These are phyloP conservation scores for Phrynocephalus forsythii DNA, from an alignment of 2,797 vertebrate species.

Conservation along the genomic window DNA sequence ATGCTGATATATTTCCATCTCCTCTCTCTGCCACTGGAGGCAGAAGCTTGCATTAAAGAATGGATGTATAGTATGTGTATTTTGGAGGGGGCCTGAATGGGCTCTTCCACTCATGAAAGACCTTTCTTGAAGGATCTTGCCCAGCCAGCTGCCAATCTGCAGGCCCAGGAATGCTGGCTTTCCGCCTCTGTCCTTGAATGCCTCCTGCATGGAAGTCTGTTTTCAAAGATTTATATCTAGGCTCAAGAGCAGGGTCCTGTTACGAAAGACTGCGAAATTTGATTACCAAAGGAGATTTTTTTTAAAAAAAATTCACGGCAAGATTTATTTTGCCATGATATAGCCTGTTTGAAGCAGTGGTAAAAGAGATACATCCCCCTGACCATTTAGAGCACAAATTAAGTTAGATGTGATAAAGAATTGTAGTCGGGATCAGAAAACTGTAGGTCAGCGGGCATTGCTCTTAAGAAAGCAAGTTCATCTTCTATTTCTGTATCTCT, in stretches of 20 bases:
- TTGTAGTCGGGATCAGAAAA: constrained; percentile 33
- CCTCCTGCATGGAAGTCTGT: background rate
- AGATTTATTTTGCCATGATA: constrained; percentile 61
- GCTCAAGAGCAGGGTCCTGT: constrained; percentile 49
- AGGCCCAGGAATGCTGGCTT: too few relatives aligned
- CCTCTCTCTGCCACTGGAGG: background rate
- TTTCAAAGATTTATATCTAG: background rate
- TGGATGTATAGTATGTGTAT: too few relatives aligned
- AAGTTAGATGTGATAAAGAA: background rate
- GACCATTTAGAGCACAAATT: background rate
- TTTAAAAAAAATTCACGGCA: constrained; percentile 8
- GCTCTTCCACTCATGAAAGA: too few relatives aligned
- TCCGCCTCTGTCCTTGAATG: background rate
- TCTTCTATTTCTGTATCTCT: constrained; percentile 62
- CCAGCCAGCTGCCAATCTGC: too few relatives aligned
- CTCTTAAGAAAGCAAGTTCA: constrained; percentile 55
- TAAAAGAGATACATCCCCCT: constrained; percentile 10
- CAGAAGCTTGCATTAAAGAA: too few relatives aligned
- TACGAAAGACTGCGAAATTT: constrained; percentile 49
- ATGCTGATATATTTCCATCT: background rate
- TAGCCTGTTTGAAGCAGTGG: constrained; percentile 33
- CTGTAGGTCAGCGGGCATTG: constrained; percentile 37
- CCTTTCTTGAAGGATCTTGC: too few relatives aligned
- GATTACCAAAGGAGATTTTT: constrained; percentile 53
- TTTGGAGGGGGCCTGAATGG: too few relatives aligned